These are phyloP conservation scores for Centropristis striata DNA, from an alignment of 2,113 vertebrate genomes.

Conservation along the genomic window DNA sequence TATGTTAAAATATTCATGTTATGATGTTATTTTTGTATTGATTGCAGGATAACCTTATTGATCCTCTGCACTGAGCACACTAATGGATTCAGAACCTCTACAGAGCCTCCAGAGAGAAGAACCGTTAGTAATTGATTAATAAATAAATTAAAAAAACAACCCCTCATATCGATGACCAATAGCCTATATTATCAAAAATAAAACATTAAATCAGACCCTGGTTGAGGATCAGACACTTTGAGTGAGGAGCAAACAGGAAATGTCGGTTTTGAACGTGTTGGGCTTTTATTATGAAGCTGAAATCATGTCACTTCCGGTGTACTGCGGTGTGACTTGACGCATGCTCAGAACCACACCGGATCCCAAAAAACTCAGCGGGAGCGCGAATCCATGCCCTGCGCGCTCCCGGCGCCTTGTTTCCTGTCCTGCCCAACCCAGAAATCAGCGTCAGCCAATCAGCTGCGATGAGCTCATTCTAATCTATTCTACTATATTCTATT, in stretches of 20 bases:
- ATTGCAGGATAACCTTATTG: no score
- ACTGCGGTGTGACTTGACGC: neutral
- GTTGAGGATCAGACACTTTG: no score
- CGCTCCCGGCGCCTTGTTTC: slow-evolving; percentile 66
- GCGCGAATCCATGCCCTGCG: slow-evolving; percentile 61
- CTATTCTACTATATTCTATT: slow-evolving; percentile 22
- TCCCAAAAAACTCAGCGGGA: slow-evolving; percentile 68
- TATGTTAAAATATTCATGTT: no score
- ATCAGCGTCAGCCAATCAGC: slow-evolving; percentile 50
- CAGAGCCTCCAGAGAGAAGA: no score
- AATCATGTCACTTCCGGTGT: neutral
- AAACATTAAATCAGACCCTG: neutral
- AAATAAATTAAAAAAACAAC: no score
- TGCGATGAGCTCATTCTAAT: slow-evolving; percentile 44
- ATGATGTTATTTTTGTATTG: no score
- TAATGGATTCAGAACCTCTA: no score
- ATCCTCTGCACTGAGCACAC: no score
- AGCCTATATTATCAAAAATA: no score
- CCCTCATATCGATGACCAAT: no score
- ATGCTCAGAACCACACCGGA: slow-evolving; percentile 21
- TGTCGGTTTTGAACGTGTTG: neutral
- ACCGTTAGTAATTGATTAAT: no score
- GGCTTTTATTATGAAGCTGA: slow-evolving; percentile 35
- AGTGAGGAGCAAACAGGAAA: neutral
- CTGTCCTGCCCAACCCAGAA: slow-evolving; percentile 68